These are phyloP conservation scores for Crenuchus spilurus DNA, from an alignment of 2,797 vertebrate species.

Conservation along the genomic window DNA sequence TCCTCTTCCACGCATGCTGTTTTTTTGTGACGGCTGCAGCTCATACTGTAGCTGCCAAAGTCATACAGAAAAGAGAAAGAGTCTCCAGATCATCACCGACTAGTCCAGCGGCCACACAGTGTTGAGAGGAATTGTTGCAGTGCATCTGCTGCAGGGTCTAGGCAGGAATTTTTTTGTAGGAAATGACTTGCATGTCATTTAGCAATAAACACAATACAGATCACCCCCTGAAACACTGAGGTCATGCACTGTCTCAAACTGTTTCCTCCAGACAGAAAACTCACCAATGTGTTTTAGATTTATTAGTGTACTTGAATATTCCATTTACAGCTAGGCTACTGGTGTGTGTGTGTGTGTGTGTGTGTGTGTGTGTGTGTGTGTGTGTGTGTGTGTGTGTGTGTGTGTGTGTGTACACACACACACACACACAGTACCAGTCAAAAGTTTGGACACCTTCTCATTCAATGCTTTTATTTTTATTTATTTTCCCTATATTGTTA, in stretches of 20 bases:
- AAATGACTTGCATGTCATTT: slow-evolving; percentile 38
- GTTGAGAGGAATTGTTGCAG: not conserved
- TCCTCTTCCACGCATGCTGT: not conserved
- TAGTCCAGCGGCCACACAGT: not conserved
- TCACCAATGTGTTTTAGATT: slow-evolving; percentile 18
- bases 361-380: not conserved
- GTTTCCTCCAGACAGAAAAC: slow-evolving; percentile 33
- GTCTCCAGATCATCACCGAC: not conserved
- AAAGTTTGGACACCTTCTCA: no score
- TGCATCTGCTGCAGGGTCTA: slow-evolving; percentile 19
- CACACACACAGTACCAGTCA: no score
- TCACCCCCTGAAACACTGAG: slow-evolving; percentile 14
- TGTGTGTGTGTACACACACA: not conserved
- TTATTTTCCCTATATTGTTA: no score
- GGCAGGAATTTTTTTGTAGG: slow-evolving; percentile 38
- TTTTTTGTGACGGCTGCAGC: not conserved
- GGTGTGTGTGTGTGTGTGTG: not conserved
- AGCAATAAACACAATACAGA: slow-evolving; percentile 36
- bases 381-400: not conserved
- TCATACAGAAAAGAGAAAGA: not conserved
- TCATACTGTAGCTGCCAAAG: not conserved
- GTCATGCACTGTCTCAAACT: slow-evolving; percentile 43
- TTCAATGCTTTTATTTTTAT: no score
- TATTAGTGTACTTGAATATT: not conserved
- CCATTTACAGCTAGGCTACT: not conserved